phyloP scores from a whole-genome alignment of 1,140 invertebrate genomes.

The Tribolium castaneum region DNA sequence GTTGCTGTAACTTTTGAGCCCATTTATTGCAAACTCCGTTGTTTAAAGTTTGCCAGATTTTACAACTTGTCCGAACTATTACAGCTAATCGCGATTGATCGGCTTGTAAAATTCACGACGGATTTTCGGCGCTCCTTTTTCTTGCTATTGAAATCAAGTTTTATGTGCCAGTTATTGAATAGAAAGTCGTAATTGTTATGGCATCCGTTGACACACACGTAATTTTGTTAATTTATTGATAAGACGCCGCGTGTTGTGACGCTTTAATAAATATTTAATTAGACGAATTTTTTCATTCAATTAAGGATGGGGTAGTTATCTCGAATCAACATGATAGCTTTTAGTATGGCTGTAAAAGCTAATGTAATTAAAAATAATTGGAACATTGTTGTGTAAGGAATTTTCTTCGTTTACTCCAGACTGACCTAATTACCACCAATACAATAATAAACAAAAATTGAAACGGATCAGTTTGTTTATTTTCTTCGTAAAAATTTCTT shows the following conservation, averaged over 20 bases:
- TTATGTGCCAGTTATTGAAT: neutral
- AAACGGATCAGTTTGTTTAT: neutral
- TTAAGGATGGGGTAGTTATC: neutral
- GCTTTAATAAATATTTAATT: neutral
- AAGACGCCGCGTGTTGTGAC: neutral
- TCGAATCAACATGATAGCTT: neutral
- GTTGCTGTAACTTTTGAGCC: neutral
- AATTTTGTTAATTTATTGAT: neutral
- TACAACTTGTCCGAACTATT: neutral
- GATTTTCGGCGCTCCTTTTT: no score
- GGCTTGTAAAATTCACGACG: neutral
- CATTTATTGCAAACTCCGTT: neutral
- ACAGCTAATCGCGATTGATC: neutral
- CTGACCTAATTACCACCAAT: neutral
- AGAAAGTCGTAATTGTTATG: slow-evolving; percentile 21
- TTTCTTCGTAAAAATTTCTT: neutral
- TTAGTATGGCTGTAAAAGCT: neutral
- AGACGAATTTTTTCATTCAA: neutral
- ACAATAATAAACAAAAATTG: neutral
- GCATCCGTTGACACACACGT: neutral
- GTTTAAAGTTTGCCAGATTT: neutral
- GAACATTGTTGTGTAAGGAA: neutral
- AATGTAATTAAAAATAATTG: neutral
- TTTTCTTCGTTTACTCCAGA: neutral
- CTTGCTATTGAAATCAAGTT: neutral